Base-by-base conservation (phyloP, 2,888 invertebrate genomes). In the Empis livida region DNA sequence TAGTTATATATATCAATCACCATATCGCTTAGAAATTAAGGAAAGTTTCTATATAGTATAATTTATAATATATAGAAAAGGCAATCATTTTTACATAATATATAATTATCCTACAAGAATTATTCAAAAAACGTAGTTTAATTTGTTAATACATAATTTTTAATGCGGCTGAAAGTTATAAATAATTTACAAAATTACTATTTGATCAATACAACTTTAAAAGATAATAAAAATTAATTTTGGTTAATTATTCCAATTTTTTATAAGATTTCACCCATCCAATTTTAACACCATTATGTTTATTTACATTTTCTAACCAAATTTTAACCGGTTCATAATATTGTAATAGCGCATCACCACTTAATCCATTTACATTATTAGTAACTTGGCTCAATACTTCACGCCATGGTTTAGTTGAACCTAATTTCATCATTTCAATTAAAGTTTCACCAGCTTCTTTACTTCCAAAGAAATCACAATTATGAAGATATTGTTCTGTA, bases 381-480 rank as follows among this genome's bases (percentile, higher is more conserved):
- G 90, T 67, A 3, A 75, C 74, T 61, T 84, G 40, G 9, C 78
- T 77, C 79, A 92, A 77, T 32, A 84, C 84, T 47, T 90, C 85
- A n/a, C 79, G 80, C 86, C 86, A 87, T 1, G 84, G 80, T 51
- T 74, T 76, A 0, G 84, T 82, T 0, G 80, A 78, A 5, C 86
- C 86, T 72, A 82, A 70, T 57, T 75, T 72, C 46, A 80, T 67
- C 78, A 79, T 79, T 56, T 76, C 72, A 6, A 74, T 71, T 10
- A 84, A 63, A 16, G 78, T 72, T 54, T 80, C 78, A 45, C 92
- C 92, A 42, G 90, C 90, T 40, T 77, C 77, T 3, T 74, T 75
- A 56, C 82, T 88, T 56, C 79, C 74, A 65, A 84, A 87, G 58
- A 92, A 89, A 59, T 92, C 90, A 61, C 92, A 93, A 57, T 83